A percentile compares a stretch with the other conserved stretches of the same genome.
Evolutionary conservation across 2,888 invertebrate species (phyloP).

Genomic region (Machimus atricapillus): DNA sequence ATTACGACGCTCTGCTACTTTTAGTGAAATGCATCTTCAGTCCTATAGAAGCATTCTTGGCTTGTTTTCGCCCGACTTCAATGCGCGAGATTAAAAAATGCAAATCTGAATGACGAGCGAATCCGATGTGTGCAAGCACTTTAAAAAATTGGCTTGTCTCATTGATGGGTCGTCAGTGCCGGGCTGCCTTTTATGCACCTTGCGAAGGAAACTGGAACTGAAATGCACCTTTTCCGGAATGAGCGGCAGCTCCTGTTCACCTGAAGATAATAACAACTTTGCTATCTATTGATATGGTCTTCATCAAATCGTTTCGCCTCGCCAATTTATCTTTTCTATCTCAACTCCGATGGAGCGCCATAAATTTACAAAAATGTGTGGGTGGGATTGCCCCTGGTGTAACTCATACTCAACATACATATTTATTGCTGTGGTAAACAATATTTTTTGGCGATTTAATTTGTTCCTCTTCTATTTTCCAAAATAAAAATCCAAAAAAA

Average conservation of each 20-base stretch:
- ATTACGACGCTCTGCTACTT: not conserved
- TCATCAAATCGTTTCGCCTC: not conserved
- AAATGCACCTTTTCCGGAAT: not conserved
- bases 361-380: not conserved
- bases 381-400: not conserved
- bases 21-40: slow-evolving; percentile 3
- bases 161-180: not conserved
- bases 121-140: not conserved
- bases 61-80: not conserved
- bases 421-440: not conserved
- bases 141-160: slow-evolving; percentile 8
- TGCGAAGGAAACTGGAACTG: not conserved
- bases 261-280: not conserved
- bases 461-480: not conserved
- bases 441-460: not conserved
- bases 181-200: not conserved
- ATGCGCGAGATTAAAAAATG: not conserved
- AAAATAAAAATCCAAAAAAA: not conserved
- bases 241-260: not conserved
- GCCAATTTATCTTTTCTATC: not conserved
- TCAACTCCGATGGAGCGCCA: not conserved
- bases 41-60: not conserved
- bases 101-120: slow-evolving; percentile 6
- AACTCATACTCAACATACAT: not conserved
- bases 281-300: not conserved